Base-by-base conservation (phyloP, 2,113 vertebrate species). In the Acrocephalus kingi region DNA sequence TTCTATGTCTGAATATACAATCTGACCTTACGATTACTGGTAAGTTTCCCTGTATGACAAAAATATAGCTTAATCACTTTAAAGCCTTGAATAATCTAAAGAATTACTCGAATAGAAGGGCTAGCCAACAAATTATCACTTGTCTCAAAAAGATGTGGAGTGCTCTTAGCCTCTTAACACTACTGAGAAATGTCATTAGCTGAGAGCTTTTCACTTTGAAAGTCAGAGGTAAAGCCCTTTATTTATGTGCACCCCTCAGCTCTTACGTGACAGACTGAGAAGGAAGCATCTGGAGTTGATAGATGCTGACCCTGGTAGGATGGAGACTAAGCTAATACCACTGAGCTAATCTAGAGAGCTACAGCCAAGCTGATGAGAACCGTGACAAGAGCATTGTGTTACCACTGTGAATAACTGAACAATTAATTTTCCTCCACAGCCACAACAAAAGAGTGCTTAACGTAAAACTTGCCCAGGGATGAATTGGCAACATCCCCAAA, bases 1-100 rank as follows among this genome's bases (percentile, higher is more conserved):
- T 95, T 97, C 83, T 78, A 69, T 91, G 58, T 91, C 52, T 93
- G 35, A 75, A 83, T 96, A 96, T 97, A 90, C 58, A 93, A 41
- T 94, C 92, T 96, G 84, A 97, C 68, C 88, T 55, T 39, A 8
- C 76, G 84, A 93, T 95, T 96, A 68, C 55, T 6, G 13, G 15
- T 94, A 82, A 92, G 22, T 71, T 88, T 92, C 69, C 94, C 68
- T 83, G 16, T 46, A 83, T 90, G 24, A 27, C 12, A 87, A 78
- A 92, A 97, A 86, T 76, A 30, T 63, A 55, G 61, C 9, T 84
- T 87, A 93, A 91, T 96, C 67, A 71, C 85, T 94, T 95, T 73
- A 58, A 96, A 92, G 16, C 30, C 74, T 80, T 58, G 68, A 87
- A 67, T 89, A 86, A 90, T 92, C 86, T 91, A 49, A 95, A 90